Evolutionary conservation across 2,113 vertebrate species (phyloP).

Genomic region (Sialia sialis): DNA sequence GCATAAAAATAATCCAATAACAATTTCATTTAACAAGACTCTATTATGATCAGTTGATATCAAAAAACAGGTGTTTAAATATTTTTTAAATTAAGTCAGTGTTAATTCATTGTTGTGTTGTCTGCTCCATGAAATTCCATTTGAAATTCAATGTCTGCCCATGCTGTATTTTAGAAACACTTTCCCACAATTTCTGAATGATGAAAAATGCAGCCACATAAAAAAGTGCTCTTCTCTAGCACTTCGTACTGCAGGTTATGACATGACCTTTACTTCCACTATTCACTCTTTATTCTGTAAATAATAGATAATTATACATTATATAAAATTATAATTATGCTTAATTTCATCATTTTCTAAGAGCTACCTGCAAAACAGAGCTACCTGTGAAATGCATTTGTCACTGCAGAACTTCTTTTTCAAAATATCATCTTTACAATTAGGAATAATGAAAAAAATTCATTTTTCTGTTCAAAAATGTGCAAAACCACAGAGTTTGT

Average conservation of each 20-base stretch:
- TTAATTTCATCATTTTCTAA: constrained; percentile 30
- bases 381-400: neutral
- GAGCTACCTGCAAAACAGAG: neutral
- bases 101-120: neutral
- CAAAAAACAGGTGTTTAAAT: neutral
- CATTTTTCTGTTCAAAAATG: neutral
- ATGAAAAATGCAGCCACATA: neutral
- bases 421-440: neutral
- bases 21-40: neutral
- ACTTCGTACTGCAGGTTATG: neutral
- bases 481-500: neutral
- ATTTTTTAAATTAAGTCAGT: neutral
- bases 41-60: neutral
- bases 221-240: neutral
- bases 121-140: neutral
- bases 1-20: neutral
- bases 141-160: neutral
- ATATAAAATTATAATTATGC: neutral
- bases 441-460: neutral
- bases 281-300: constrained; percentile 12
- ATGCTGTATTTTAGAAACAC: neutral
- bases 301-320: constrained; percentile 20
- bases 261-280: constrained; percentile 12
- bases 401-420: neutral
- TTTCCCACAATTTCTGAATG: neutral